Percentiles rank a stretch among this genome's conserved stretches.
These are phyloP conservation scores for Apotomis betuletana DNA, from an alignment of 2,888 invertebrate species.

Conservation along the genomic window DNA sequence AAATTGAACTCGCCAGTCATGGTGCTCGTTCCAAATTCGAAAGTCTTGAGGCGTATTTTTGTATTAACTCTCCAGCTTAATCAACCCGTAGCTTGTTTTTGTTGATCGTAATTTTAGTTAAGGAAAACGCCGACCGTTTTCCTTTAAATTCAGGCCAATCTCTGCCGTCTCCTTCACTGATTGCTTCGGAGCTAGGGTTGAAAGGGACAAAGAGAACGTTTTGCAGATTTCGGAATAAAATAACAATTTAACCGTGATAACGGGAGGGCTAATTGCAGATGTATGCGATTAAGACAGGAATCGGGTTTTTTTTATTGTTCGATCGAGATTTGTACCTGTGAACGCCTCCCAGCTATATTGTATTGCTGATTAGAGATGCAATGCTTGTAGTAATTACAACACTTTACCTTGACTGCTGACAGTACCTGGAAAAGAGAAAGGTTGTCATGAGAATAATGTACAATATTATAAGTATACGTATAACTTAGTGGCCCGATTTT, in stretches of 20 bases:
- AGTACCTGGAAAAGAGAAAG: conserved; percentile 20
- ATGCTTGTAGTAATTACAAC: not conserved
- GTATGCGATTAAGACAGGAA: not conserved
- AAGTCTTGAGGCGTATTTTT: conserved; percentile 40
- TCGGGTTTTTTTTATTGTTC: not conserved
- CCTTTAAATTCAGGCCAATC: conserved; percentile 3
- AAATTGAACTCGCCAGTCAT: conserved; percentile 40
- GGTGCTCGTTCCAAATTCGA: conserved; percentile 31
- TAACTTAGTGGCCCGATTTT: too few relatives aligned
- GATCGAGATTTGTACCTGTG: not conserved
- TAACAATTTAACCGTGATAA: conserved; percentile 19
- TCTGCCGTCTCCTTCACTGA: conserved; percentile 5
- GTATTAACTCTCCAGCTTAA: conserved; percentile 37
- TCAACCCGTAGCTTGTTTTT: conserved; percentile 38
- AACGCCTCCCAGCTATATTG: not conserved
- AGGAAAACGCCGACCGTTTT: conserved; percentile 21
- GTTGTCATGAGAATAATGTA: not conserved
- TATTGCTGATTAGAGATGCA: not conserved
- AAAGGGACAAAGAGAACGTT: conserved; percentile 1
- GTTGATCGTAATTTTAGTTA: conserved; percentile 41
- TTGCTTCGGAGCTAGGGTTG: not conserved
- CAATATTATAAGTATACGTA: too few relatives aligned
- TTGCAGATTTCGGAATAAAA: conserved; percentile 19
- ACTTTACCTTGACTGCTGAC: conserved; percentile 22
- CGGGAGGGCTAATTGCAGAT: conserved; percentile 1